Evolutionary conservation across 2,113 vertebrate species (phyloP).

Genomic region (Aythya baeri): DNA sequence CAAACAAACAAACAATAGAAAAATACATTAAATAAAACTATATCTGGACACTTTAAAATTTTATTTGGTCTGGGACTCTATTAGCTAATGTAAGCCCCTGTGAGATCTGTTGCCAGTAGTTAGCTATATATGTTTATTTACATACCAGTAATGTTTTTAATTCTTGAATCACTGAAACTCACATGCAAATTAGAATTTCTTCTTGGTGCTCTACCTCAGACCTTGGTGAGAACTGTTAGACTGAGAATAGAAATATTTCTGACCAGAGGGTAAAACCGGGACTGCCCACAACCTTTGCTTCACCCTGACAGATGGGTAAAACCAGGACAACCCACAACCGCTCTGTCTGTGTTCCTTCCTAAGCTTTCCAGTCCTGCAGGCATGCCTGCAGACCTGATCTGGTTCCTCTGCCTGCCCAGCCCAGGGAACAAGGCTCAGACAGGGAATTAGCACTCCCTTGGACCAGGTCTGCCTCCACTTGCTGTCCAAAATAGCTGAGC

Average conservation of each 20-base stretch:
- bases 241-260: neutral
- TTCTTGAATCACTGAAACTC: neutral
- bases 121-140: slow-evolving; percentile 29
- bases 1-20: neutral
- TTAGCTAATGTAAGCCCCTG: neutral
- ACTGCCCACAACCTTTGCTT: neutral
- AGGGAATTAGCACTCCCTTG: neutral
- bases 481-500: neutral
- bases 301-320: neutral
- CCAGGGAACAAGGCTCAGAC: neutral
- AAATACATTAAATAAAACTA: neutral
- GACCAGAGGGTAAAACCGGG: neutral
- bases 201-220: neutral
- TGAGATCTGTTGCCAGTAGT: neutral
- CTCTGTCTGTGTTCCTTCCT: neutral
- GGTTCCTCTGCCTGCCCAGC: neutral
- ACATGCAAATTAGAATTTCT: neutral
- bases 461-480: neutral
- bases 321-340: neutral
- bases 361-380: neutral
- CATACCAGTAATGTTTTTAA: neutral
- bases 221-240: neutral
- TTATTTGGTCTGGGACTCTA: neutral
- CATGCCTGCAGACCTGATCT: neutral
- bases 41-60: neutral